Evolutionary conservation across 2,113 vertebrate genomes (phyloP).

Genomic region (Amphiprion percula): DNA sequence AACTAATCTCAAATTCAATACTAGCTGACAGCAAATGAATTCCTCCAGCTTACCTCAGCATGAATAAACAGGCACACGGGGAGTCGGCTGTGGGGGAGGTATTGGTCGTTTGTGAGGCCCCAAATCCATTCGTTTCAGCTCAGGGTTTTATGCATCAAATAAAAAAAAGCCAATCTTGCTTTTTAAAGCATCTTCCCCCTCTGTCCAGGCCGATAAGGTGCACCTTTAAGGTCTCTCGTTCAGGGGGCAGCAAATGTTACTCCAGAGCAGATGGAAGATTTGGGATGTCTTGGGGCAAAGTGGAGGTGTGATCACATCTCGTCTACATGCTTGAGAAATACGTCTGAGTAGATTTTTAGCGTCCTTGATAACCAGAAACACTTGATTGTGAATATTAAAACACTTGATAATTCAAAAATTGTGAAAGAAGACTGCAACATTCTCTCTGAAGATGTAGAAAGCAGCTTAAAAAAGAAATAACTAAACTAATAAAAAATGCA

Average conservation of each 20-base stretch:
- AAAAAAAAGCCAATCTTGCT: conserved; percentile 80
- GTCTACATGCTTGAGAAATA: conserved; percentile 22
- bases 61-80: conserved; percentile 89
- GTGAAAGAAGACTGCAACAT: neutral
- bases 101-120: conserved; percentile 73
- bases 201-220: conserved; percentile 77
- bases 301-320: conserved; percentile 30
- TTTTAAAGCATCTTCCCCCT: conserved; percentile 78
- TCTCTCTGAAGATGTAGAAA: neutral
- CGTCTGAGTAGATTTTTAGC: neutral
- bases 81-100: conserved; percentile 75
- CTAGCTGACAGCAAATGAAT: conserved; percentile 95
- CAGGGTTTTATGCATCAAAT: conserved; percentile 84
- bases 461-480: conserved; percentile 7
- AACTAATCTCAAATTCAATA: conserved; percentile 95
- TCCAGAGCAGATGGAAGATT: conserved; percentile 35
- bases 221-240: conserved; percentile 75
- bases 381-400: neutral
- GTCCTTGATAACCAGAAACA: neutral
- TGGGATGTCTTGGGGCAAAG: conserved; percentile 12
- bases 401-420: neutral
- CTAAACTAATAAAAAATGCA: conserved; percentile 16
- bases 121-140: conserved; percentile 84
- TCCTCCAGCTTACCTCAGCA: conserved; percentile 94
- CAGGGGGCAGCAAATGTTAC: conserved; percentile 66